phyloP scores from a whole-genome alignment of 2,888 invertebrate genomes.

The Andrena fulva region DNA sequence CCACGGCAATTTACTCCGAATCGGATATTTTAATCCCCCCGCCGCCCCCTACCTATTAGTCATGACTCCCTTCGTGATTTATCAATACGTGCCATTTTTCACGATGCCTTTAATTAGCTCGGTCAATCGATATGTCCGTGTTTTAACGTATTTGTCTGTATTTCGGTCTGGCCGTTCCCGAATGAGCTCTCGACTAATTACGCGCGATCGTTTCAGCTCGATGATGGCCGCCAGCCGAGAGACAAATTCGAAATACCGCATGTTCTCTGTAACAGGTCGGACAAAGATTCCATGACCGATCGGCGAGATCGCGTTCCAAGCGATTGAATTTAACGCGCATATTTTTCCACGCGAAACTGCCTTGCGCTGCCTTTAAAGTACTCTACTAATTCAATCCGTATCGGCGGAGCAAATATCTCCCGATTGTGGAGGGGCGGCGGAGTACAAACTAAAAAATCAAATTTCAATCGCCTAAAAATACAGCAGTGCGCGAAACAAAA shows the following conservation, averaged over 20 bases:
- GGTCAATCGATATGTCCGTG: slow-evolving; percentile 33
- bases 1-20: slow-evolving; percentile 36
- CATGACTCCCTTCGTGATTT: slow-evolving; percentile 30
- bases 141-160: slow-evolving; percentile 50
- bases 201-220: slow-evolving; percentile 45
- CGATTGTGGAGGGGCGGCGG: too few species aligned
- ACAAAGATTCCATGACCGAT: slow-evolving; percentile 27
- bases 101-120: slow-evolving; percentile 47
- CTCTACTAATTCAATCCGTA: too few species aligned
- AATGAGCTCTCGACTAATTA: slow-evolving; percentile 47
- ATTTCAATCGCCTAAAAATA: too few species aligned
- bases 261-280: slow-evolving; percentile 4
- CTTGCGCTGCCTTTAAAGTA: too few species aligned
- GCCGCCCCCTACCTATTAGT: slow-evolving; percentile 14
- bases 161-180: slow-evolving; percentile 28
- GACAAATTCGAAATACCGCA: slow-evolving; percentile 47
- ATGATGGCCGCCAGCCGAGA: slow-evolving; percentile 24
- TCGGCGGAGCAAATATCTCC: too few species aligned
- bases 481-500: too few species aligned
- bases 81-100: slow-evolving; percentile 51
- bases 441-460: too few species aligned
- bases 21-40: slow-evolving; percentile 54
- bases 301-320: background rate
- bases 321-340: too few species aligned
- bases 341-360: too few species aligned